Percentiles rank a stretch among this genome's conserved stretches.
These are phyloP conservation scores for Bembecia ichneumoniformis DNA, from an alignment of 2,888 invertebrate species.

Conservation along the genomic window DNA sequence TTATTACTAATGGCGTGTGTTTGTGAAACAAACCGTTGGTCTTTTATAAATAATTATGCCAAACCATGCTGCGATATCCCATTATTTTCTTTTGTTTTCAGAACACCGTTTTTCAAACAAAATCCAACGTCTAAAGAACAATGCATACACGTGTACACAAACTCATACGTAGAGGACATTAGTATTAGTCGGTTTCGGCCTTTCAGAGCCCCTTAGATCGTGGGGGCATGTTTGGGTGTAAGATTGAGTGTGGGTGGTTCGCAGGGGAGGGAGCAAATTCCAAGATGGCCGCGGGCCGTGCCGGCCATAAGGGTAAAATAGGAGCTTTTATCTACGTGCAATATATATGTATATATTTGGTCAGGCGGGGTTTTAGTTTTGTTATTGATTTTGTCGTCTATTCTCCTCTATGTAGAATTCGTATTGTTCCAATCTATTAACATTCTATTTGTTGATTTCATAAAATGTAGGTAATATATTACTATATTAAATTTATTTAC, in stretches of 20 bases:
- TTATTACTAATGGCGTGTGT: no score
- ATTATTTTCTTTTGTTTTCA: no score
- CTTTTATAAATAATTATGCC: no score
- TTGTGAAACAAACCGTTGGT: no score
- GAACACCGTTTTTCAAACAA: no score
- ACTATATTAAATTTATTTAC: no score
- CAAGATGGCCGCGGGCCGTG: conserved; percentile 68
- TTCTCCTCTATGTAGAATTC: not conserved
- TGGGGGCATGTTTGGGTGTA: conserved; percentile 66
- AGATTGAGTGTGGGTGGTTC: conserved; percentile 58
- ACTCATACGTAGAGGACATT: conserved; percentile 55
- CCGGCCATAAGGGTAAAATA: conserved; percentile 72
- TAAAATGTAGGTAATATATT: no score
- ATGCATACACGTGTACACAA: conserved; percentile 6
- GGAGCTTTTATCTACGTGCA: conserved; percentile 51
- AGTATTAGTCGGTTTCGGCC: conserved; percentile 71
- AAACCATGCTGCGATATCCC: no score
- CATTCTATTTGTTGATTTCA: no score
- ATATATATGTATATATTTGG: conserved; percentile 47
- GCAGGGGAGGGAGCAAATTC: conserved; percentile 44
- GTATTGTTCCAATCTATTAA: no score
- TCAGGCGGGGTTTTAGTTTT: conserved; percentile 38
- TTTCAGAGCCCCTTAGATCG: conserved; percentile 67
- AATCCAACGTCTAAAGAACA: not conserved
- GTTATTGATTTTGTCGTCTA: conserved; percentile 41